Evolutionary conservation across 2,113 vertebrate species (phyloP), one percentile per base, ranked within the genome.

Genomic region (Maccullochella peelii): DNA sequence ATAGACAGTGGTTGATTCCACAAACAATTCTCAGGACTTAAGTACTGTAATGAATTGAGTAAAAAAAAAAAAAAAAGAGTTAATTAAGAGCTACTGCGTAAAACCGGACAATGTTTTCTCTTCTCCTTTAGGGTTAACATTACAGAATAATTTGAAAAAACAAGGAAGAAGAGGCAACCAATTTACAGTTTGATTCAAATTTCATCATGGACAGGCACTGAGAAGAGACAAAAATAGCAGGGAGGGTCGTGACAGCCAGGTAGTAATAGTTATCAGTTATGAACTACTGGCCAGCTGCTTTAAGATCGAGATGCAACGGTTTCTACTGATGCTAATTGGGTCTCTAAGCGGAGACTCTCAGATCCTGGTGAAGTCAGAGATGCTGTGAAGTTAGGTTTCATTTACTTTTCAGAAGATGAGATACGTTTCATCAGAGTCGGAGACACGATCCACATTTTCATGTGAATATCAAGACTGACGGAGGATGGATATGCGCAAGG

Each of bases 301-400:
- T 73, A 47, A 59, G 72, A 74, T 67, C 61, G 58, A 18, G 61
- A 90, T 63, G 67, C 52, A 72, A 59, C 23, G 1, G 10, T 55
- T 30, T 71, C 61, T 23, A 33, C 74, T 42, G 79, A 73, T 30
- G 76, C 59, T 80, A 88, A 89, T 70, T 85, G 36, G 30, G 70
- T 85, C 58, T 79, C 30, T 44, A 25, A 63, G 61, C 21, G 15
- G 62, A 82, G 67, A 77, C 49, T 72, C 70, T 61, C 54, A 69
- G 40, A 83, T 81, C 65, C 27, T 20, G 2, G 30, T 14, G 40
- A 63, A 52, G 63, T 57, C 49, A 58, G 36, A 71, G 67, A 81
- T 27, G 50, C n/a, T 55, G 52, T 50, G 80, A 62, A 73, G 77
- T 52, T 58, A 50, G 6, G 21, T 47, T 73, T 83, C 70, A 76